Conservation (phyloP, 2,888 invertebrate genomes). For the Tetropium fuscum region DNA sequence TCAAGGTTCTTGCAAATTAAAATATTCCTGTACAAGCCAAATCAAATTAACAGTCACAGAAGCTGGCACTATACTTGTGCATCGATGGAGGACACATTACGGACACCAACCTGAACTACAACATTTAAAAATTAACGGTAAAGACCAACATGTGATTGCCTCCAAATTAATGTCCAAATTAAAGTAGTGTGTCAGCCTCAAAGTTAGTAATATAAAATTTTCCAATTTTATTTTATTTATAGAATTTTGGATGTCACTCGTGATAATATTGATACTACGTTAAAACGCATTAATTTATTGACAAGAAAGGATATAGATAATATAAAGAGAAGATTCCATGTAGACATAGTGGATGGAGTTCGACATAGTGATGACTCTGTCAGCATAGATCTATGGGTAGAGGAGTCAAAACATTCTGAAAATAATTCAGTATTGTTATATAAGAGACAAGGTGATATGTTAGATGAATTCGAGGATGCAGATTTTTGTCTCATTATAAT, state of each 20-base stretch:
- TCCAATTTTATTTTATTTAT: not conserved
- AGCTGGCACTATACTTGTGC: not conserved
- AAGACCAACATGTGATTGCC: not conserved
- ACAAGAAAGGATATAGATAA: conserved; percentile 14
- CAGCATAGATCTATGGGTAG: conserved; percentile 15
- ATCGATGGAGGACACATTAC: conserved; percentile 2
- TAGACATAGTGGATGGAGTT: conserved; percentile 1
- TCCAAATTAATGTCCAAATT: too few relatives aligned
- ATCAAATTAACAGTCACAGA: conserved; percentile 1
- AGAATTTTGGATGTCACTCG: not conserved
- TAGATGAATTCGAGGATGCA: not conserved
- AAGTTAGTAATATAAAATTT: not conserved
- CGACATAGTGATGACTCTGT: conserved; percentile 13
- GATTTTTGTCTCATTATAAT: conserved; percentile 5
- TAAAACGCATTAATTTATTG: conserved; percentile 10
- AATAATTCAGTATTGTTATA: conserved; percentile 28
- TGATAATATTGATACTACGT: not conserved
- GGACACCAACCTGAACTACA: conserved; percentile 6
- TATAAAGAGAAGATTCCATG: conserved; percentile 13
- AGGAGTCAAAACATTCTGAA: not conserved
- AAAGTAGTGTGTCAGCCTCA: not conserved
- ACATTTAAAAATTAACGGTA: conserved; percentile 3
- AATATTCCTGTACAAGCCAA: conserved; percentile 1
- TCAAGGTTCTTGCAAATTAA: conserved; percentile 2
- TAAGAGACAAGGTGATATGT: conserved; percentile 4